Base-by-base conservation (phyloP, 2,797 vertebrate genomes). In the Silurus lanzhouensis region DNA sequence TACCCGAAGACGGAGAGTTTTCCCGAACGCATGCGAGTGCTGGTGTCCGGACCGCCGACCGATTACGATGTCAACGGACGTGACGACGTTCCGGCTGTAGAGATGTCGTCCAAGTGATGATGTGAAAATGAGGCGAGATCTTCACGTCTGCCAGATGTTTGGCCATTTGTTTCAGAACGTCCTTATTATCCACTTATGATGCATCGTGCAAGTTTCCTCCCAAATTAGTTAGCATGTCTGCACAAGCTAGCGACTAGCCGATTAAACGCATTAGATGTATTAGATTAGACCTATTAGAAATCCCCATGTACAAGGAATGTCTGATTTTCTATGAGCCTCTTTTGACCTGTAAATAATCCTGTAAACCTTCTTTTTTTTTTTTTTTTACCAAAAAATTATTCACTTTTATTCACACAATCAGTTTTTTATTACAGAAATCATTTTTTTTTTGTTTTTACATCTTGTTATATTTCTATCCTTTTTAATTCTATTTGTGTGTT, bases 41-140 rank as follows among this genome's bases (percentile, higher is more conserved):
- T 99, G 93, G 95, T 97, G 88, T 97, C 95, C 0, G 98, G 98
- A n/a, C 96, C 97, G 1, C 94, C 93, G 72, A 96, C 96, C 5
- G 98, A 99, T 89, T 99, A 98, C 0, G 96, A 99, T 0, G 92
- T 99, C 48, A 98, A 97, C 3, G 95, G 93, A 0, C 95, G 96
- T 0, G 97, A 98, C 0, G 94, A 97, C 61, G 82, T 92, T 58
- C 93, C 97, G 58, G 91, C 95, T 15, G 95, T 99, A 81, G 98
- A 99, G 91, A 97, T 99, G 98, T 94, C 95, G 20, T 96, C 97
- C 80, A 99, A 98, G 94, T 94, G 94, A 92, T 3, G 5, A 74
- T 4, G 9, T 5, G 38, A 22, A 13, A 9, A 70, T 44, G 10
- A 20, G 14, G 9, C 19, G 27, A 31, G 31, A 38, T 38, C 38